phyloP scores from a whole-genome alignment of 1,140 invertebrate genomes.

The Pinna nobilis region DNA sequence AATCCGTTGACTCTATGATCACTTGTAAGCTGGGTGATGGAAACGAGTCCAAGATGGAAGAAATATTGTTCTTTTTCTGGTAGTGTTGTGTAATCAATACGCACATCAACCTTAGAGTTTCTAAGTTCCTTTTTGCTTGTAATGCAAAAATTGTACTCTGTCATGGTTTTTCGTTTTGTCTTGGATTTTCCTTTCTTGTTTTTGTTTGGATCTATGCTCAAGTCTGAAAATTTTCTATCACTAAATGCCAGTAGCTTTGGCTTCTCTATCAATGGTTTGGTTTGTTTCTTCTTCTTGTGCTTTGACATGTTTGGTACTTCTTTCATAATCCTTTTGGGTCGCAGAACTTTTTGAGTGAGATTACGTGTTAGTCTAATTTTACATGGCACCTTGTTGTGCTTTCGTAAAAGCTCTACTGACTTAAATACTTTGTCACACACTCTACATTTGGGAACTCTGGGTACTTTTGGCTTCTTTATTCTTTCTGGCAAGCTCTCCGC shows the following conservation, averaged over 20 bases:
- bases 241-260: slow-evolving; percentile 2
- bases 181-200: slow-evolving; percentile 21
- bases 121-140: slow-evolving; percentile 23
- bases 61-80: slow-evolving; percentile 35
- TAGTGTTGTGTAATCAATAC: slow-evolving; percentile 21
- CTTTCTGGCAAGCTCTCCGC: too few relatives aligned
- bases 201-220: slow-evolving; percentile 6
- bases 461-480: slow-evolving; percentile 19
- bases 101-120: slow-evolving; percentile 13
- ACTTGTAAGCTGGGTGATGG: neutral
- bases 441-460: slow-evolving; percentile 24
- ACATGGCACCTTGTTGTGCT: slow-evolving; percentile 43
- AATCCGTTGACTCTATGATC: neutral
- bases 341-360: slow-evolving; percentile 34
- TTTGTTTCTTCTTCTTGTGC: slow-evolving; percentile 19
- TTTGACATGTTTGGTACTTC: neutral
- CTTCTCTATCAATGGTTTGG: slow-evolving; percentile 4
- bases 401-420: slow-evolving; percentile 24
- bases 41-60: slow-evolving; percentile 32
- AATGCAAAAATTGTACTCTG: slow-evolving; percentile 25
- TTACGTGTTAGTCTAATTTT: slow-evolving; percentile 36
- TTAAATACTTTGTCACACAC: slow-evolving; percentile 33
- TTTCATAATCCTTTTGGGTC: slow-evolving; percentile 24
- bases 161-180: slow-evolving; percentile 14
- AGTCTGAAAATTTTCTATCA: slow-evolving; percentile 25